Percentiles rank a stretch among this genome's conserved stretches.
Conservation (phyloP, 2,797 vertebrate species). For the Nyctibius grandis region DNA sequence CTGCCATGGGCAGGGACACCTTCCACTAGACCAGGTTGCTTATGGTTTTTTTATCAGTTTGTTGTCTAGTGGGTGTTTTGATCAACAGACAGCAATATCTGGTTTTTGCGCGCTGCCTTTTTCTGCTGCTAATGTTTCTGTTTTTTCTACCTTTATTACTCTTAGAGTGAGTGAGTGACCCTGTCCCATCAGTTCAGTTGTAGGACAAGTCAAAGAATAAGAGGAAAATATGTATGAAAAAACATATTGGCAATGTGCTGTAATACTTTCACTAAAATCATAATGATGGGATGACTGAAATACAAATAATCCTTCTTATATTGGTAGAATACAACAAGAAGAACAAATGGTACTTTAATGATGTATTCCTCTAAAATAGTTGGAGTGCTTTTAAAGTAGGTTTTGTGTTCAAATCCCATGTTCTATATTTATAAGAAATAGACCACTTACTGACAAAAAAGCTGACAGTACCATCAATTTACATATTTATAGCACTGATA, state of each 20-base stretch:
- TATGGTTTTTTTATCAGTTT: background rate
- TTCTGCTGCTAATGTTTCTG: background rate
- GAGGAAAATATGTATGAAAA: background rate
- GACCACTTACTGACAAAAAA: background rate
- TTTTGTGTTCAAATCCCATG: background rate
- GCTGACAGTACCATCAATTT: background rate
- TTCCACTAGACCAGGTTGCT: too few species aligned
- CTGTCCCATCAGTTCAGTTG: background rate
- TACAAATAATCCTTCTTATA: background rate
- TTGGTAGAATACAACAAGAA: background rate
- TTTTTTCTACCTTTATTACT: background rate
- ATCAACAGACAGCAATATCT: background rate
- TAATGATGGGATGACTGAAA: background rate
- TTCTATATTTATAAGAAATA: background rate
- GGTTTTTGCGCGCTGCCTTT: background rate
- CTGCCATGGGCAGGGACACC: too few species aligned
- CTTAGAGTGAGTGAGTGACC: background rate
- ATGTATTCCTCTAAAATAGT: background rate
- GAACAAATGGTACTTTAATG: background rate
- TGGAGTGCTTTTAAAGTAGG: background rate
- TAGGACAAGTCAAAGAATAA: background rate
- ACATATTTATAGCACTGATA: background rate
- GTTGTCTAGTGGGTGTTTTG: background rate
- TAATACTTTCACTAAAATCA: background rate
- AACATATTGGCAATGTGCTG: background rate